Percentiles rank a stretch among this genome's conserved stretches.
Evolutionary conservation across 2,888 invertebrate species (phyloP).

Genomic region (Acanthacorydalis orientalis): DNA sequence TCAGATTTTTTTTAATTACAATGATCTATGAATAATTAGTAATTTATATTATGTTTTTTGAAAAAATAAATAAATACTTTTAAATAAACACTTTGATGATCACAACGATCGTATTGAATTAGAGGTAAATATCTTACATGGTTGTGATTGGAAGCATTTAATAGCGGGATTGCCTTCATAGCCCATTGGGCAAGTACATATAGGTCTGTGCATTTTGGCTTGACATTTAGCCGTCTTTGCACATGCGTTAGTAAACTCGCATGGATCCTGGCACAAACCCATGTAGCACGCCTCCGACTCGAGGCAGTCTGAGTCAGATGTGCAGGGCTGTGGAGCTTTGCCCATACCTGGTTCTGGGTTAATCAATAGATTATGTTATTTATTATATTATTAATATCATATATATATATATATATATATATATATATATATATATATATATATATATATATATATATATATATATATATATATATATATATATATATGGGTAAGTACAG

Average conservation of each 20-base stretch:
- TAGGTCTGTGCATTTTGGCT: conserved; percentile 67
- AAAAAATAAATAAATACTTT: no score
- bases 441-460: no score
- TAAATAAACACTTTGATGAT: no score
- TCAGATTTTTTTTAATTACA: no score
- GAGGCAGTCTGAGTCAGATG: conserved; percentile 70
- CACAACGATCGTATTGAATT: no score
- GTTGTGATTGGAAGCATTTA: conserved; percentile 56
- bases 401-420: no score
- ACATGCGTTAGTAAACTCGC: conserved; percentile 65
- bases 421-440: no score
- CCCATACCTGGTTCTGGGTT: conserved; percentile 48
- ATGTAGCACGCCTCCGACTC: conserved; percentile 69
- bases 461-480: no score
- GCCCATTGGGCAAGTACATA: conserved; percentile 65
- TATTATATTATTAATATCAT: no score
- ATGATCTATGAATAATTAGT: no score
- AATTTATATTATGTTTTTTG: no score
- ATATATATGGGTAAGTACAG: no score
- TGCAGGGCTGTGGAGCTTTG: conserved; percentile 61
- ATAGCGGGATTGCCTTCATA: conserved; percentile 68
- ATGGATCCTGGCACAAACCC: conserved; percentile 67
- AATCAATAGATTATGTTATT: conserved; percentile 3
- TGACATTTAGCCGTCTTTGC: conserved; percentile 59
- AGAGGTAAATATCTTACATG: conserved; percentile 47